These are phyloP conservation scores for Anarrhichthys ocellatus DNA, from an alignment of 2,113 vertebrate genomes.

Conservation along the genomic window DNA sequence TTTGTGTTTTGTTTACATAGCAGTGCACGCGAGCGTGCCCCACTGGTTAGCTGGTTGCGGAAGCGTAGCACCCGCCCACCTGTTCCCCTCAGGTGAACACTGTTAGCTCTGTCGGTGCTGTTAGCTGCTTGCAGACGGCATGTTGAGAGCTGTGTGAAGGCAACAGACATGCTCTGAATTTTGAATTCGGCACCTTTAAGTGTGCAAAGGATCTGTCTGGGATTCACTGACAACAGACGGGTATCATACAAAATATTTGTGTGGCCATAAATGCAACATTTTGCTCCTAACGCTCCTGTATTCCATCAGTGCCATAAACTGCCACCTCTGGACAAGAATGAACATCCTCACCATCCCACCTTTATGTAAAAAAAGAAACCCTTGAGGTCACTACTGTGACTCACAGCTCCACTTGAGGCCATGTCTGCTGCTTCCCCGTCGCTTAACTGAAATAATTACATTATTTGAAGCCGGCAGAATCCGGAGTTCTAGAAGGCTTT, in stretches of 20 bases:
- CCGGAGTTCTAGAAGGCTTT: slow-evolving; percentile 25
- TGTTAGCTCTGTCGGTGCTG: too few species aligned
- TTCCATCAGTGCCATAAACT: background rate
- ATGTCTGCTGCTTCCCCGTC: slow-evolving; percentile 11
- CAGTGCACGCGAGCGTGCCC: too few species aligned
- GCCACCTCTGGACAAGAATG: background rate
- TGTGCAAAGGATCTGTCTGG: background rate
- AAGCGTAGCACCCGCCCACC: too few species aligned
- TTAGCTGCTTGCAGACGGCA: too few species aligned
- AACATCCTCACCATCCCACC: slow-evolving; percentile 2
- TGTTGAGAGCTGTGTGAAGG: too few species aligned
- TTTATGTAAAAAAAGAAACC: background rate
- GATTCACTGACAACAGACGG: background rate
- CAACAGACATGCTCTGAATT: too few species aligned
- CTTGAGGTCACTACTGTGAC: background rate
- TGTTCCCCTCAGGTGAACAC: too few species aligned
- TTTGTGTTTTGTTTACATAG: too few species aligned
- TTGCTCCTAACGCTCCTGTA: background rate
- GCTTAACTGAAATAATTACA: slow-evolving; percentile 46
- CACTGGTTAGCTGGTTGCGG: too few species aligned
- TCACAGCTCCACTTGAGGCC: slow-evolving; percentile 2
- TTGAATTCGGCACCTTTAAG: background rate
- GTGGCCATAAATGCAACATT: background rate
- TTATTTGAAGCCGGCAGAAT: slow-evolving; percentile 48
- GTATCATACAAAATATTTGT: background rate